Base-by-base conservation (phyloP, 2,113 vertebrate species). In the Egretta garzetta region DNA sequence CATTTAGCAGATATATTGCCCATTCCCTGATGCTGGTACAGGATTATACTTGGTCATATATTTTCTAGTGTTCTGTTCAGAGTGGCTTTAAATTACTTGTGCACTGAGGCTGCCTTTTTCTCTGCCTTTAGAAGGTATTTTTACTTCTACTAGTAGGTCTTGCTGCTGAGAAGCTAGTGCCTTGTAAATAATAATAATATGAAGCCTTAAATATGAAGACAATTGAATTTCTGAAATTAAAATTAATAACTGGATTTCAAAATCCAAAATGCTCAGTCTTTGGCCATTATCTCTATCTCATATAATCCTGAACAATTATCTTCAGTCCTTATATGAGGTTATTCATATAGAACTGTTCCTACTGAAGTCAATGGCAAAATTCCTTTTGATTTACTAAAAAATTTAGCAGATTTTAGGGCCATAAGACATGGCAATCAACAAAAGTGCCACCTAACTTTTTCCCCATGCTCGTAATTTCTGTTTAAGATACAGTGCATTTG, bases 41-140 rank as follows among this genome's bases (percentile, higher is more conserved):
- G 30, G 35, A 79, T 72, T 92, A 56, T 85, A 60, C 16, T 81
- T 45, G 39, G 32, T 33, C 2, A 0, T 85, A 76, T 90, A 91
- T 80, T 82, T 91, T 64, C 60, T 76, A 76, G 39, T 64, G 27
- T 64, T 86, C 53, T 68, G 4, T 81, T 91, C 56, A 81, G 53
- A 85, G 16, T 39, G n/a, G 10, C 71, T 97, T 96, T 87, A 95
- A 92, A 95, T 85, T 89, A 91, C 39, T 74, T 56, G 43, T 60
- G n/a, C 52, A 49, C 18, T 35, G 9, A 49, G 33, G 3, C 12
- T 75, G 9, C 39, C 45, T 86, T 90, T 87, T 80, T 33, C 70
- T 80, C 32, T 39, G 30, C 23, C 12, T 67, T 89, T 56, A 60
- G 39, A 76, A 91, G n/a, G 60, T 35, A 76, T 45, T 91, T 95